Base-by-base conservation (phyloP, 2,797 vertebrate species). In the Xerus rutilus region DNA sequence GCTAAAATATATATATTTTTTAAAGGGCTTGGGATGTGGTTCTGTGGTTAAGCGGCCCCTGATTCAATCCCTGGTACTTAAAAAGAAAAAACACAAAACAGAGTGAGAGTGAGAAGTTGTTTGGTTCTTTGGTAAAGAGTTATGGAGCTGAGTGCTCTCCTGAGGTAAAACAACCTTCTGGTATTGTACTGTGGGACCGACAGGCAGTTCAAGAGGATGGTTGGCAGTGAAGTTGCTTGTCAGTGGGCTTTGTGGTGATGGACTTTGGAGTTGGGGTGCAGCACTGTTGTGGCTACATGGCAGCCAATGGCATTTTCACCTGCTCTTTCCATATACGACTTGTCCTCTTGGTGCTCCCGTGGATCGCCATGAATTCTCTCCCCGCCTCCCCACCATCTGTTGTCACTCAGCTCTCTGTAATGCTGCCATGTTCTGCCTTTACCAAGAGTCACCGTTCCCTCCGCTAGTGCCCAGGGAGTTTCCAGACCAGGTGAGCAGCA, bases 81-180 rank as follows among this genome's bases (percentile, higher is more conserved):
- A 18, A 57, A 8, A 59, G 7, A 23, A 5, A 25, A 25, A 25
- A 5, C 23, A 8, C 10, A 3, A 23, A 62, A 62, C 21, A 39
- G 45, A 69, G 13, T 79, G 30, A 92, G 91, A 65, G 3, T 32
- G 65, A 81, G 76, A 49, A 47, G 39, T 82, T 67, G 10, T 69
- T 74, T 93, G 30, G 39, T 82, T 67, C 10, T 64, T 74, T 87
- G 25, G n/a, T 52, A 25, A 81, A 69, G 59, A 93, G 39, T 52
- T 32, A 35, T 23, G 25, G 74, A 83, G 39, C 76, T 17, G n/a
- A 52, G 47, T 30, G 11, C n/a, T 67, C 47, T 77, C 23, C 7
- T 47, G 45, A 49, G 8, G 30, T 17, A 59, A 64, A n/a, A 86
- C 11, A 84, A 23, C 21, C 72, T 47, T 76, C 79, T 32, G 12